Conservation (phyloP, 2,113 vertebrate species). For the Datnioides undecimradiatus region DNA sequence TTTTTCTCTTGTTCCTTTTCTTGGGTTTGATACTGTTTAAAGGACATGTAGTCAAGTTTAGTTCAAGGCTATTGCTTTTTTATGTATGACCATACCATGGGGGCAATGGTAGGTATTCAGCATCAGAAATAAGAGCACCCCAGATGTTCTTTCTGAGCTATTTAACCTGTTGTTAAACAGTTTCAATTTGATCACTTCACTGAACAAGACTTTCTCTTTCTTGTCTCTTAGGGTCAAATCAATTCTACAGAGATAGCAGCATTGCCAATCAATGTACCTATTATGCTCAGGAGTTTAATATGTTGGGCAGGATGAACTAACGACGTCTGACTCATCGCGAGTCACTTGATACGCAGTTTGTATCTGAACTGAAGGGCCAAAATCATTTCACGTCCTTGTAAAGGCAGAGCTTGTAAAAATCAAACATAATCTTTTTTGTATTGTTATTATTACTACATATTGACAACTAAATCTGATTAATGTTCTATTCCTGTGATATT, state of each 20-base stretch:
- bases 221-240: constrained; percentile 16
- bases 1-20: no score
- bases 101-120: background rate
- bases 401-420: background rate
- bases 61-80: background rate
- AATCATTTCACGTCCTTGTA: background rate
- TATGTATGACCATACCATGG: background rate
- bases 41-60: background rate
- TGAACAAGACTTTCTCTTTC: constrained; percentile 1
- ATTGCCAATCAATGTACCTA: constrained; percentile 2
- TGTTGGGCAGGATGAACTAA: background rate
- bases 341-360: background rate
- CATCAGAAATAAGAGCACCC: background rate
- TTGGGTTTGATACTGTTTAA: background rate
- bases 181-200: background rate
- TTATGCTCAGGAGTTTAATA: background rate
- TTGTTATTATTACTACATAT: background rate
- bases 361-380: background rate
- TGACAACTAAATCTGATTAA: no score
- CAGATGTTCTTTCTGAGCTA: background rate
- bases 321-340: background rate
- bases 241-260: constrained; percentile 5
- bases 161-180: background rate
- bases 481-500: background rate
- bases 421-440: background rate